Evolutionary conservation across 2,888 invertebrate species (phyloP).

Genomic region (Acrocera orbiculus): DNA sequence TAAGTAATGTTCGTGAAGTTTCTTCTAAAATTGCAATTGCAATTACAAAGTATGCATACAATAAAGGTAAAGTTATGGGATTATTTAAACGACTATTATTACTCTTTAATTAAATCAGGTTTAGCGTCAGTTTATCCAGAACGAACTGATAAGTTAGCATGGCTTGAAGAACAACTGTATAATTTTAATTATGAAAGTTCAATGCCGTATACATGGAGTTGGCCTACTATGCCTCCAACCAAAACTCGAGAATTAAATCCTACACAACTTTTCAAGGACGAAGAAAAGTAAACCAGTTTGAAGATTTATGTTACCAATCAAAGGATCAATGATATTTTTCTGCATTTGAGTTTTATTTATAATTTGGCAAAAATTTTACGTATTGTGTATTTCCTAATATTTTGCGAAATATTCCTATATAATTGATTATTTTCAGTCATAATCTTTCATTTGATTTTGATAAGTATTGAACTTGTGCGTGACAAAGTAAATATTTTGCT

Average conservation of each 20-base stretch:
- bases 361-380: too few relatives aligned
- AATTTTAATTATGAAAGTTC: constrained; percentile 61
- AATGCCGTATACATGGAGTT: constrained; percentile 51
- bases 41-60: constrained; percentile 77
- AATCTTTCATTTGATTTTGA: too few relatives aligned
- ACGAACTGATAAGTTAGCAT: constrained; percentile 54
- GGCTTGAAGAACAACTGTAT: constrained; percentile 58
- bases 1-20: constrained; percentile 65
- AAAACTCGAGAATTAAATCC: constrained; percentile 28
- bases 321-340: too few relatives aligned
- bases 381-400: too few relatives aligned
- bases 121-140: constrained; percentile 74
- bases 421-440: too few relatives aligned
- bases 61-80: constrained; percentile 44
- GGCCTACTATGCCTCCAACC: constrained; percentile 33
- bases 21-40: constrained; percentile 79
- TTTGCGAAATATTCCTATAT: too few relatives aligned
- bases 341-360: too few relatives aligned
- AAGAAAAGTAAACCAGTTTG: too few relatives aligned
- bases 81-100: background rate
- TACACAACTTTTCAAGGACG: constrained; percentile 20
- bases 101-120: constrained; percentile 33
- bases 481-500: too few relatives aligned
- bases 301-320: too few relatives aligned
- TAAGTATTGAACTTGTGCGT: too few relatives aligned